Evolutionary conservation across 2,797 vertebrate genomes (phyloP).

Genomic region (Alosa sapidissima): DNA sequence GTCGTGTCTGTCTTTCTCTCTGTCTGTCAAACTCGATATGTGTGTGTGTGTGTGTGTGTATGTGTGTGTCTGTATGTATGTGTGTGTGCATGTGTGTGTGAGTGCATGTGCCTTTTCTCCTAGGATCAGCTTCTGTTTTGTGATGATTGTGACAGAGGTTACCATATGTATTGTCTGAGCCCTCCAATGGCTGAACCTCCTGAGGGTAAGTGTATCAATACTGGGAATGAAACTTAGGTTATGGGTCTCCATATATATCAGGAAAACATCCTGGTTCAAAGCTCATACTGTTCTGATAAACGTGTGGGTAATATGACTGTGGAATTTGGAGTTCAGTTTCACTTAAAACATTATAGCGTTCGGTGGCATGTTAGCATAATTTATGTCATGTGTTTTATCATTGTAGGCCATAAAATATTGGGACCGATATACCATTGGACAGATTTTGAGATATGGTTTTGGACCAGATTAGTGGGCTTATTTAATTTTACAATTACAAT

Average conservation of each 20-base stretch:
- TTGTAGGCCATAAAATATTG: not conserved
- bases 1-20: not conserved
- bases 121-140: slow-evolving; percentile 93
- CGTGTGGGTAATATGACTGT: not conserved
- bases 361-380: not conserved
- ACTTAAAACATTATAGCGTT: not conserved
- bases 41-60: slow-evolving; percentile 18
- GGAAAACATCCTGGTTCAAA: not conserved
- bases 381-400: not conserved
- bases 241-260: not conserved
- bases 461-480: not conserved
- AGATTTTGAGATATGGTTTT: too few relatives aligned
- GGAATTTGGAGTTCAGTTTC: too few relatives aligned
- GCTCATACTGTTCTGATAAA: not conserved
- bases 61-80: slow-evolving; percentile 25
- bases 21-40: not conserved
- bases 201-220: slow-evolving; percentile 76
- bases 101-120: slow-evolving; percentile 36
- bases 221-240: not conserved
- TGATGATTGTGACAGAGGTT: slow-evolving; percentile 90
- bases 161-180: slow-evolving; percentile 94
- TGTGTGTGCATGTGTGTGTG: slow-evolving; percentile 22
- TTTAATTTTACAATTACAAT: not conserved
- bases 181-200: slow-evolving; percentile 92
- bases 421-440: not conserved